Base-by-base conservation (phyloP, 2,113 vertebrate genomes). In the Leptobrachium ailaonicum region DNA sequence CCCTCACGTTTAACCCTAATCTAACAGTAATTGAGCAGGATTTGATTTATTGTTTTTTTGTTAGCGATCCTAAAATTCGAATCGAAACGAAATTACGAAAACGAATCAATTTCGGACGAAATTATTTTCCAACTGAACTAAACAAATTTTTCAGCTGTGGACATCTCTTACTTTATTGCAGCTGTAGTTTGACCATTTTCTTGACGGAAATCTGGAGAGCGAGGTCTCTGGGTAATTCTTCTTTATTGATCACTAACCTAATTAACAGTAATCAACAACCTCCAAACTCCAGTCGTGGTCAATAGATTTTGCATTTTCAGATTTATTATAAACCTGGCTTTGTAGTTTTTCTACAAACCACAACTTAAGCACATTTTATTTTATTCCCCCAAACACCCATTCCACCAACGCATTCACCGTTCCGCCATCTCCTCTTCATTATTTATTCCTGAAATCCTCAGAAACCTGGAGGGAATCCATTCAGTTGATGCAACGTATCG, bases 251-350 rank as follows among this genome's bases (percentile, higher is more conserved):
- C 43, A 2, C 32, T 6, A 44, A 41, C 56, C 32, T 73, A 53
- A 71, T 73, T 64, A 72, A 68, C 77, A 72, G 58, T 72, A 71
- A 71, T 72, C 69, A 66, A 42, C 77, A 50, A 44, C 41, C 58
- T 79, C 69, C 73, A n/a, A 71, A 79, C 66, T 79, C 70, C 58
- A 66, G 13, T 79, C 66, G 69, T 73, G 4, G 8, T 2, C 45
- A 41, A 66, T 43, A 43, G 60, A 53, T 43, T 66, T 66, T 32
- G 20, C 20, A 32, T 66, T 79, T 44, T 66, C 11, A 14, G 20
- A 10, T 43, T 13, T 2, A 7, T 64, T 53, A 64, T 79, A 43
- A 79, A 72, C 71, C 77, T 73, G 66, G 2, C 45, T 45, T 70
- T 11, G 13, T 32, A 71, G 56, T 78, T 71, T 60, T 47, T 79